phyloP scores from a whole-genome alignment of 2,888 invertebrate species.

The Molorchus minor region DNA sequence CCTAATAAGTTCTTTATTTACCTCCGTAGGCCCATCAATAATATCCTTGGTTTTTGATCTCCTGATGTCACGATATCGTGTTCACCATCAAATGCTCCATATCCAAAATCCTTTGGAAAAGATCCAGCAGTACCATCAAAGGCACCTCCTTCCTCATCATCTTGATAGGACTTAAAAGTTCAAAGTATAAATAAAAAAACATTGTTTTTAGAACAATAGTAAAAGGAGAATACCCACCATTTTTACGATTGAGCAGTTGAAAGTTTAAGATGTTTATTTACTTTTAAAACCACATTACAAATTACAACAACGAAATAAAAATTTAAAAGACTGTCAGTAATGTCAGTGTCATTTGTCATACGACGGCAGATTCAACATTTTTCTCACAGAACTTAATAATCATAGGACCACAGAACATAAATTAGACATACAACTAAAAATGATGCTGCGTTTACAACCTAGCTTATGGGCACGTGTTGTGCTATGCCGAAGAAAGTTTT shows the following conservation, averaged over 20 bases:
- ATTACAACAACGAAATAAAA: slow-evolving; percentile 1
- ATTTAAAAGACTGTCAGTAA: slow-evolving; percentile 22
- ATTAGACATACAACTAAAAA: no score
- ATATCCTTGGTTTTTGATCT: slow-evolving; percentile 90
- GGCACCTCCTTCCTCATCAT: slow-evolving; percentile 61
- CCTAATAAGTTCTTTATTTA: no score
- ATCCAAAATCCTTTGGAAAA: slow-evolving; percentile 93
- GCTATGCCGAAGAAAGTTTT: no score
- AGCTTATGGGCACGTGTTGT: no score
- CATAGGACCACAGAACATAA: no score
- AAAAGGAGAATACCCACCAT: slow-evolving; percentile 7
- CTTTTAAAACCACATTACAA: background rate
- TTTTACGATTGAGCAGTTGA: background rate
- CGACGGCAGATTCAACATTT: background rate
- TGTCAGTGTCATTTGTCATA: slow-evolving; percentile 21
- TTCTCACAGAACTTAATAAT: no score
- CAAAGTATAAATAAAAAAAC: slow-evolving; percentile 3
- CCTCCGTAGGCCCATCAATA: slow-evolving; percentile 94
- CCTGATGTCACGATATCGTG: slow-evolving; percentile 73
- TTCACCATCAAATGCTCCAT: slow-evolving; percentile 87
- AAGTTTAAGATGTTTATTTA: background rate
- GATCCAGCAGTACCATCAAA: slow-evolving; percentile 68
- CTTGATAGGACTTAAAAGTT: slow-evolving; percentile 57
- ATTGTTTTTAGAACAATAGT: background rate
- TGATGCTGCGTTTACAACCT: no score